Conservation (phyloP, 1,140 invertebrate species). For the Thaumatotibia leucotreta region DNA sequence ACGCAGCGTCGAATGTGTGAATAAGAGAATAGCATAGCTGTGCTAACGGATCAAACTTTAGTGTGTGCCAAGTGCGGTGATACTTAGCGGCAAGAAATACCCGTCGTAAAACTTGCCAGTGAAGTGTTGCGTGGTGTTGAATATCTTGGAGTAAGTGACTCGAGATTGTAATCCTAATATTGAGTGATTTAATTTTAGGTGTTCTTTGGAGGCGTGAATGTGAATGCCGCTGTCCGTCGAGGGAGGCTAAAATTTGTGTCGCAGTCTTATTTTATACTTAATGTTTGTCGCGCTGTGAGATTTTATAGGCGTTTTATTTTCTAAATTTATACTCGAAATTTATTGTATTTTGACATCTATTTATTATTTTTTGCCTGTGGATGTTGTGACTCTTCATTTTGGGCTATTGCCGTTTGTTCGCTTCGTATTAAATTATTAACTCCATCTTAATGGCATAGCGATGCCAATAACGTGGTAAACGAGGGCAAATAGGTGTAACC, state of each 20-base stretch:
- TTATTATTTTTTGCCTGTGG: neutral
- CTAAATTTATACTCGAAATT: neutral
- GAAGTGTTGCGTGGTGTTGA: too few relatives aligned
- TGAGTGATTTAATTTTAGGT: constrained; percentile 11
- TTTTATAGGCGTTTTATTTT: neutral
- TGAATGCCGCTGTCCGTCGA: neutral
- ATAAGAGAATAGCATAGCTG: too few relatives aligned
- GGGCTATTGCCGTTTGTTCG: neutral
- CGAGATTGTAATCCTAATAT: neutral
- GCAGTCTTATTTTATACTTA: neutral
- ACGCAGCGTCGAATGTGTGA: too few relatives aligned
- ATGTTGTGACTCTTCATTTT: neutral
- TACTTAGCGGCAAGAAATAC: too few relatives aligned
- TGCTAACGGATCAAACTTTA: too few relatives aligned
- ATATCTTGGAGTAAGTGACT: neutral
- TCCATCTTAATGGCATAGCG: neutral
- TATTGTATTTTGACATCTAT: neutral
- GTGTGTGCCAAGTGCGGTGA: too few relatives aligned
- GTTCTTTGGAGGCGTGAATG: constrained; percentile 8
- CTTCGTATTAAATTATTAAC: neutral
- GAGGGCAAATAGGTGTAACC: neutral
- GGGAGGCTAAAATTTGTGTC: neutral
- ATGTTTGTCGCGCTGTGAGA: neutral
- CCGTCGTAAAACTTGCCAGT: too few relatives aligned
- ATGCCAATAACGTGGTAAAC: neutral